A percentile compares a stretch with the other conserved stretches of the same genome.
Conservation (phyloP, 1,140 invertebrate species). For the Ruditapes philippinarum region DNA sequence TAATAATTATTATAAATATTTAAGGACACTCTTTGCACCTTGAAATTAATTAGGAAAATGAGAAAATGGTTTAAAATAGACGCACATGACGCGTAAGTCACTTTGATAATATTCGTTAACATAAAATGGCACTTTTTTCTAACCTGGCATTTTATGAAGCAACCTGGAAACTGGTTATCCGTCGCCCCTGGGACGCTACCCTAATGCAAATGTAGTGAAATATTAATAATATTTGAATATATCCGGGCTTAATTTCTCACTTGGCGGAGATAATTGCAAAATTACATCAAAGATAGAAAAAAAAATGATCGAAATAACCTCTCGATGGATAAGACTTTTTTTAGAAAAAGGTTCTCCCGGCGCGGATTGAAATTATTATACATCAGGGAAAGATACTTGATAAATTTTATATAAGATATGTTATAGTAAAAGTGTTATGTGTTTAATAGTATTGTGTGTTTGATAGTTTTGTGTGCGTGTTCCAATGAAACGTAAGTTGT, state of each 20-base stretch:
- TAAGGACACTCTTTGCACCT: not conserved
- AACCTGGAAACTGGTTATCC: not conserved
- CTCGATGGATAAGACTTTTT: too few relatives aligned
- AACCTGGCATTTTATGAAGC: not conserved
- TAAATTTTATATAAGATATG: too few relatives aligned
- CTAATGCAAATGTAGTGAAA: slow-evolving; percentile 8
- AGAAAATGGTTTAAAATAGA: not conserved
- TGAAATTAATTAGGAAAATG: not conserved
- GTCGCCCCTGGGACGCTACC: not conserved
- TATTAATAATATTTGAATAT: slow-evolving; percentile 18
- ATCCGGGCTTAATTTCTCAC: not conserved
- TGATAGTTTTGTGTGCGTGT: too few relatives aligned
- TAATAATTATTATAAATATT: not conserved
- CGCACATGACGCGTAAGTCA: not conserved
- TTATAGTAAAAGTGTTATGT: too few relatives aligned
- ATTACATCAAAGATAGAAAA: too few relatives aligned
- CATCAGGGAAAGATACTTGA: too few relatives aligned
- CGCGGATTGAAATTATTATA: too few relatives aligned
- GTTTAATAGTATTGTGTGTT: too few relatives aligned
- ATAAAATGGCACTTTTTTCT: not conserved
- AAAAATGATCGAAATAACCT: too few relatives aligned
- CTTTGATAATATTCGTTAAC: not conserved
- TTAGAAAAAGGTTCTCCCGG: too few relatives aligned
- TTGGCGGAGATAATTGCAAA: not conserved
- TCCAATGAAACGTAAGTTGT: too few relatives aligned